Percentiles rank a stretch among this genome's conserved stretches.
Evolutionary conservation across 2,113 vertebrate species (phyloP).

Genomic region (Candoia aspera): DNA sequence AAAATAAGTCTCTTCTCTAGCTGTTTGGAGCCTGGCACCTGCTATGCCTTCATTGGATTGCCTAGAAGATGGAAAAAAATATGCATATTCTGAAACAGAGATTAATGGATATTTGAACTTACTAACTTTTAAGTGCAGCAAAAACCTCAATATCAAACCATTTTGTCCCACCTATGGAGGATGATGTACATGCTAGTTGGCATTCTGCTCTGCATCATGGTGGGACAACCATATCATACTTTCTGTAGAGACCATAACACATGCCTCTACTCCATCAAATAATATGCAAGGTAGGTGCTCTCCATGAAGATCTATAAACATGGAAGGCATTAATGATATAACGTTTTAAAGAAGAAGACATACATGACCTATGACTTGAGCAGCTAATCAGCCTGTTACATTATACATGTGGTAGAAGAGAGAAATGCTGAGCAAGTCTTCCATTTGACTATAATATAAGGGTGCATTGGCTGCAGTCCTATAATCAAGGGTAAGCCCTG

Average conservation of each 20-base stretch:
- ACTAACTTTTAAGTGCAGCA: neutral
- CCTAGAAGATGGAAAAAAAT: neutral
- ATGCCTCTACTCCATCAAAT: neutral
- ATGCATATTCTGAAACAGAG: neutral
- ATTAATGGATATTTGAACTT: fast-evolving
- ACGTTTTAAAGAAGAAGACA: neutral
- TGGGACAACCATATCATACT: neutral
- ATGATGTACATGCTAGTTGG: neutral
- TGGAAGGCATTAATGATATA: neutral
- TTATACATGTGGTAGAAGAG: neutral
- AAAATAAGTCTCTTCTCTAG: neutral
- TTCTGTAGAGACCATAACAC: neutral
- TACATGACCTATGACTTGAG: neutral
- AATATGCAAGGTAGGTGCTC: neutral
- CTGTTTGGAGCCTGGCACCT: neutral
- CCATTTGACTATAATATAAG: neutral
- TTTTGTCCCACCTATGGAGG: neutral
- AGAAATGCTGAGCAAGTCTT: neutral
- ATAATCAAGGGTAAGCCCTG: neutral
- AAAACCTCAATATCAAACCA: neutral
- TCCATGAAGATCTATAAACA: neutral
- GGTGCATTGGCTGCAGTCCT: neutral
- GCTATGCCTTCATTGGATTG: neutral
- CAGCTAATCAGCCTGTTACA: neutral
- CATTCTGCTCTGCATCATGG: neutral